These are phyloP conservation scores for Alethe castanea DNA, from an alignment of 2,113 vertebrate species.

Conservation along the genomic window DNA sequence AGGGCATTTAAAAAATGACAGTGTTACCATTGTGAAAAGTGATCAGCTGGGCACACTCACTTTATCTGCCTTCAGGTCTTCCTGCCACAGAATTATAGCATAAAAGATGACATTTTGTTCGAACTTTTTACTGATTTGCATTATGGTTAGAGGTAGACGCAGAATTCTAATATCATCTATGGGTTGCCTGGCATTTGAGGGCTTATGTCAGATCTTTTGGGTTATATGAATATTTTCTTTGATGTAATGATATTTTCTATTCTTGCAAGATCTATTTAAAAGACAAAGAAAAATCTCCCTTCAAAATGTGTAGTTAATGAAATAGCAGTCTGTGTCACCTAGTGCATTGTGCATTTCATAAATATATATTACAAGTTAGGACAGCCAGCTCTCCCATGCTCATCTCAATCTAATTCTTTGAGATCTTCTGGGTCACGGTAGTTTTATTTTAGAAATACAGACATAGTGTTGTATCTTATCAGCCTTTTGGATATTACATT, in stretches of 20 bases:
- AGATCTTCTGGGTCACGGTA: neutral
- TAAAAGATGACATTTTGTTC: slow-evolving; percentile 35
- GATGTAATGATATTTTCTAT: slow-evolving; percentile 29
- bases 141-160: neutral
- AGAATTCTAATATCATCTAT: neutral
- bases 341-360: slow-evolving; percentile 34
- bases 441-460: neutral
- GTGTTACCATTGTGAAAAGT: neutral
- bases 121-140: slow-evolving; percentile 38
- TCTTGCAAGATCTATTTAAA: slow-evolving; percentile 44
- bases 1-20: neutral
- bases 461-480: neutral
- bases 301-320: slow-evolving; percentile 27
- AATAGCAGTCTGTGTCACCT: neutral
- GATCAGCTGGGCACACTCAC: neutral
- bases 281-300: slow-evolving; percentile 36
- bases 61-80: slow-evolving; percentile 6
- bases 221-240: slow-evolving; percentile 57
- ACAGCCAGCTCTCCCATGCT: neutral
- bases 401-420: neutral
- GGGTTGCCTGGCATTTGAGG: slow-evolving; percentile 16
- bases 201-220: slow-evolving; percentile 35
- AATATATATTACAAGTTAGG: slow-evolving; percentile 28
- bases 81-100: slow-evolving; percentile 3
- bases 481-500: neutral